These are phyloP conservation scores for Myzus persicae DNA, from an alignment of 1,140 invertebrate genomes.

Conservation along the genomic window DNA sequence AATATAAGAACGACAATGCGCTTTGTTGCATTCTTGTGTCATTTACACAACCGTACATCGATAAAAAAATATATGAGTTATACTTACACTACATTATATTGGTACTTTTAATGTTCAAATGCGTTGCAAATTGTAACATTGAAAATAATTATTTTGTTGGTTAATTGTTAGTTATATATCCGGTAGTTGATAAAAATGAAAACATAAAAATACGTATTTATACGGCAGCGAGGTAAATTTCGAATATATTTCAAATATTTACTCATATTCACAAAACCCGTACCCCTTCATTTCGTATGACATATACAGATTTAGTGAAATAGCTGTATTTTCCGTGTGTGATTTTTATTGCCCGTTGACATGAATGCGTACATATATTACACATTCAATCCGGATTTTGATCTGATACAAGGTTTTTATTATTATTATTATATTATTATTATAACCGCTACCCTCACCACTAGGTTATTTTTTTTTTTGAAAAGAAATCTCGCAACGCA, in stretches of 20 bases:
- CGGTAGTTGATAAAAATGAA: conserved; percentile 3
- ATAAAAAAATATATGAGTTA: background rate
- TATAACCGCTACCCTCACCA: background rate
- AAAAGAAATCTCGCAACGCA: background rate
- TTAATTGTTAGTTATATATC: conserved; percentile 44
- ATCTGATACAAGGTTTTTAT: conserved; percentile 16
- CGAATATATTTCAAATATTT: conserved; percentile 55
- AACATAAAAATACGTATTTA: background rate
- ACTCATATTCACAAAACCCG: conserved; percentile 6
- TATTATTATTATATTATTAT: background rate
- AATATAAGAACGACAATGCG: too few species aligned
- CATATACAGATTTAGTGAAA: background rate
- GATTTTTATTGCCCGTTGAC: conserved; percentile 50
- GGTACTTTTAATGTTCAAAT: background rate
- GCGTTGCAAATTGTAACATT: background rate
- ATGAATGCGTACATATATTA: conserved; percentile 27
- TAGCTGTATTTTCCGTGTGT: background rate
- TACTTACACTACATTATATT: background rate
- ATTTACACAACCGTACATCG: too few species aligned
- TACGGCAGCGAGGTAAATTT: background rate
- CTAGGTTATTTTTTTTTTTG: background rate
- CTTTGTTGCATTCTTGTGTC: too few species aligned
- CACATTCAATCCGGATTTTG: background rate
- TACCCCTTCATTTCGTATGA: conserved; percentile 32
- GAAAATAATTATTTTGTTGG: conserved; percentile 21